Conservation (phyloP, 2,797 vertebrate genomes). For the Megaceryle alcyon region DNA sequence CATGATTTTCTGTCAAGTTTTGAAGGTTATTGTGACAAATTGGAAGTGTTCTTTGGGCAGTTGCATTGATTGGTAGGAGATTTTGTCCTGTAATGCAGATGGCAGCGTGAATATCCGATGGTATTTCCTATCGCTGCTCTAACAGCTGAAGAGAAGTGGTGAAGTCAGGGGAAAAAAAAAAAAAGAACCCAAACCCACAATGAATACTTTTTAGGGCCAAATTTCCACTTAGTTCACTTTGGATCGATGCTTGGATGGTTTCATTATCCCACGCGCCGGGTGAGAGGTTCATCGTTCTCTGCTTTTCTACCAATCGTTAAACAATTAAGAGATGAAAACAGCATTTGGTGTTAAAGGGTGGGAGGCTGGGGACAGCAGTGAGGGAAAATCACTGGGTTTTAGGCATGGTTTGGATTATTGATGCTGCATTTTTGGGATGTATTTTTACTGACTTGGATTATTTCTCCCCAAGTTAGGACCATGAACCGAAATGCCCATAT, state of each 20-base stretch:
- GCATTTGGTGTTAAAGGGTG: neutral
- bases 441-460: neutral
- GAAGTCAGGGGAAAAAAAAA: neutral
- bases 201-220: neutral
- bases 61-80: constrained; percentile 34
- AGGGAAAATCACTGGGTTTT: rapidly evolving
- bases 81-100: constrained; percentile 40
- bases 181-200: neutral
- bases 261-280: neutral
- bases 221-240: neutral
- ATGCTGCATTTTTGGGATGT: neutral
- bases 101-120: neutral
- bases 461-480: neutral
- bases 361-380: neutral
- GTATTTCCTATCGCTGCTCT: neutral
- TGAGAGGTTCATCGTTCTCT: neutral
- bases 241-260: neutral
- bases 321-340: constrained; percentile 11
- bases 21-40: constrained; percentile 58
- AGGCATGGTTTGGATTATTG: neutral
- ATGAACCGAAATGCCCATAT: rapidly evolving
- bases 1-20: constrained; percentile 51
- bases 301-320: neutral
- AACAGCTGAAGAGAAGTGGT: constrained; percentile 24
- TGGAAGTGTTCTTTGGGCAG: constrained; percentile 28